Base-by-base conservation (phyloP, 2,113 vertebrate genomes). In the Salvelinus fontinalis region DNA sequence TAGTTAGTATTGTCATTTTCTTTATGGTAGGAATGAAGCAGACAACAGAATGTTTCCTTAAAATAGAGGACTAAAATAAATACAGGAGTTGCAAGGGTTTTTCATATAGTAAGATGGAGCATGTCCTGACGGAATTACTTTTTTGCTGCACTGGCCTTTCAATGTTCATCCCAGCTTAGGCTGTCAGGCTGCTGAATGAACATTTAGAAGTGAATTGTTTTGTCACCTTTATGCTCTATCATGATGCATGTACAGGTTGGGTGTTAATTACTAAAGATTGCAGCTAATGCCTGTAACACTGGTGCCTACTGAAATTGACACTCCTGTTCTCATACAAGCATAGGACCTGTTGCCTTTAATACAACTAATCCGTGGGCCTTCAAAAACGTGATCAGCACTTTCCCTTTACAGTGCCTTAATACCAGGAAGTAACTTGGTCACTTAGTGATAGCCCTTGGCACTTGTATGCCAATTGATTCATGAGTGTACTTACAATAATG, bases 241-340 rank as follows among this genome's bases (percentile, higher is more conserved):
- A 49, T 49, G 48, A 13, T 49, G 49, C 49, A 51, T 14, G 76
- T 69, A 65, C 71, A 71, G 71, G 4, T 57, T 80, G 48, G 66
- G 71, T 31, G 67, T 57, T 67, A 76, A 60, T 74, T 75, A 57
- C 27, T 20, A 64, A 24, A 29, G 76, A 81, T 16, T 84, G 70
- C 78, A 77, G 70, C 59, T 74, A 59, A 85, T 74, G 78, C 82
- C 75, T 89, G 75, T 71, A 84, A 90, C 82, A 84, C 81, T 83
- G 83, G 85, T 88, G 88, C 90, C 88, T 90, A 82, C 74, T 80
- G 71, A 82, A 80, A 83, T 75, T 62, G 75, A 81, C 74, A 68
- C 78, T 84, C 86, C 74, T 83, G 77, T 85, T 83, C 82, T 85
- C 87, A 81, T 76, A 65, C 29, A 78, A 60, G 76, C 84, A 72